phyloP scores from a whole-genome alignment of 23 tunicate species.

The Trididemnum nubilum region DNA sequence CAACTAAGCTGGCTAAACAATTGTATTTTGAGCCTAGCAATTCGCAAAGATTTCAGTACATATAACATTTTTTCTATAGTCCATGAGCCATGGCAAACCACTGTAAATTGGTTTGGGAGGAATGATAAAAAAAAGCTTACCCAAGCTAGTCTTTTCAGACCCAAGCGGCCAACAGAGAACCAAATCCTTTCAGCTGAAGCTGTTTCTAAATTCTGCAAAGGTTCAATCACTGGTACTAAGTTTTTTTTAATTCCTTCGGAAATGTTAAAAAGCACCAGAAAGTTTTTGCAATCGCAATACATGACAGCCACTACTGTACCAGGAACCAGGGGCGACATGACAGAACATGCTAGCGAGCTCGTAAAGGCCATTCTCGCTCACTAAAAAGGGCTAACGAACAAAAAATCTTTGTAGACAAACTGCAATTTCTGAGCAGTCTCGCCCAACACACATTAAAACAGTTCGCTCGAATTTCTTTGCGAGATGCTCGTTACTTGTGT shows the following conservation, averaged over 20 bases:
- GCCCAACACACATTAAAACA: too few species aligned
- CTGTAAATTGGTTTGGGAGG: conserved; percentile 19
- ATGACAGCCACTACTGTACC: background rate
- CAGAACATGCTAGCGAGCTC: too few species aligned
- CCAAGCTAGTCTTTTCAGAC: conserved; percentile 18
- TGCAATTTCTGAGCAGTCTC: too few species aligned
- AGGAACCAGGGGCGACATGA: too few species aligned
- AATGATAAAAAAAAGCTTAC: background rate
- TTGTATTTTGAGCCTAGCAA: too few species aligned
- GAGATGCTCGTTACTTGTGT: too few species aligned
- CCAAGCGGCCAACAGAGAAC: conserved; percentile 6
- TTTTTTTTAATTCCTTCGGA: conserved; percentile 7
- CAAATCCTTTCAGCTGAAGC: conserved; percentile 23
- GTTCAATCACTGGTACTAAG: background rate
- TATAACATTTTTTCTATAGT: conserved; percentile 17
- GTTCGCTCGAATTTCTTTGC: too few species aligned
- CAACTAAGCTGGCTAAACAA: too few species aligned
- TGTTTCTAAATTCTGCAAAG: conserved; percentile 5
- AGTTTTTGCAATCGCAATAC: background rate
- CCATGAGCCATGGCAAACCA: conserved; percentile 47
- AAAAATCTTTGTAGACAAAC: too few species aligned
- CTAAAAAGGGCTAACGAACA: too few species aligned
- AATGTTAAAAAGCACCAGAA: conserved; percentile 1
- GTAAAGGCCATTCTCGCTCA: too few species aligned
- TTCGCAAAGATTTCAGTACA: too few species aligned